Evolutionary conservation across 1,140 invertebrate genomes (phyloP), one percentile per base, ranked within the genome.

Genomic region (Heliconius nattereri): DNA sequence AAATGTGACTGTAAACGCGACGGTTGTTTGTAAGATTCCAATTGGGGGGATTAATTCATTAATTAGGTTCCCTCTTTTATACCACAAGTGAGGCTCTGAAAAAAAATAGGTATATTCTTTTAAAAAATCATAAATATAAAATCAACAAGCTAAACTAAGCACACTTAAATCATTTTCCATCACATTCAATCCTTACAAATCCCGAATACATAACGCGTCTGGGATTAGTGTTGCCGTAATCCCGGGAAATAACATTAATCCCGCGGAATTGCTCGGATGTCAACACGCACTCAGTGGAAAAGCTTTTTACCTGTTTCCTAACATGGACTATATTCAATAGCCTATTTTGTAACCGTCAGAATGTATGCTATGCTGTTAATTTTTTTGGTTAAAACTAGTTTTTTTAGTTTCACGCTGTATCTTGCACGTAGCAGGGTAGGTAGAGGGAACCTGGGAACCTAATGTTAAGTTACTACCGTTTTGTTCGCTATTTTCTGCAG

Each of bases 211-310:
- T 75, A 23, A 16, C 32, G 60, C 37, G 9, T 75, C 54, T 54
- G 74, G 74, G 74, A 75, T 75, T 75, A 75, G 20, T 13, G 8
- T 60, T 66, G 9, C 19, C 32, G 32, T 40, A 60, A 75, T 60
- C 60, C 74, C 74, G 32, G 74, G 74, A 23, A 73, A 73, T 26
- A 23, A 40, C 72, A 73, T 73, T 45, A 73, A 73, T 75, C 52
- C 52, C 23, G n/a, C 26, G 23, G 60, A 66, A 66, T 66, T 66
- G 60, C 60, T 66, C 23, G 23, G 26, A 57, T 75, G 73, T 75
- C 73, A 75, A 75, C 73, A 75, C 52, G 73, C 73, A 75, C 49
- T 73, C 40, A 73, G 73, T 57, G 57, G 3, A 75, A 57, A 75
- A 19, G 19, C 49, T 75, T 54, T 75, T 54, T 57, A 26, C 26